Base-by-base conservation (phyloP, 2,113 vertebrate genomes). In the Eulemur rufifrons region DNA sequence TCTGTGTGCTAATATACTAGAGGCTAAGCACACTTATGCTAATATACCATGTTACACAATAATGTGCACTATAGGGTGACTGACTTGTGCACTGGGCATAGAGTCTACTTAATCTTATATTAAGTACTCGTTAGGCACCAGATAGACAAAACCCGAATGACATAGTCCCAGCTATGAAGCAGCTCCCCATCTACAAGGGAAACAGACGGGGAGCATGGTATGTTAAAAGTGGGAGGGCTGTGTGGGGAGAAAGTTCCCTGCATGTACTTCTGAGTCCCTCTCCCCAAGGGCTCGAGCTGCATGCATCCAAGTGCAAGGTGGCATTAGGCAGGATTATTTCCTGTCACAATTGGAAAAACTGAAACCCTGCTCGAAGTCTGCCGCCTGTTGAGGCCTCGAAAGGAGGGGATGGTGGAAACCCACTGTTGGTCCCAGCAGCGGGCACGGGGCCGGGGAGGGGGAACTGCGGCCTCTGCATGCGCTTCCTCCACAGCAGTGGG, bases 361-460 rank as follows among this genome's bases (percentile, higher is more conserved):
- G 63, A 88, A 86, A 34, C 39, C n/a, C 54, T 3, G 2, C 20
- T 3, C 29, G 29, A 61, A 64, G 13, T 23, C 69, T 77, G 47
- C 6, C 8, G 47, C 11, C 17, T 23, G 3, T 1, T 29, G 89
- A 37, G 56, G 63, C 54, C 14, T 6, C 15, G 21, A 42, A 66
- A 69, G 76, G 39, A 54, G 83, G 11, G 45, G 54, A 11, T 39
- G 39, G 39, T 42, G 73, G 85, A 25, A 81, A 12, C 6, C 17
- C 8, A 8, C 11, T 17, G 8, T 34, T 1, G 87, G 42, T 29
- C 18, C 2, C 2, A 27, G 77, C 0, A 0, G 5, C 15, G 27
- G 8, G 37, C 11, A 18, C 42, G 17, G 54, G 76, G 21, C 39
- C 13, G 5, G 63, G 47, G 17, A 47, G n/a, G 80, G 15, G 17